phyloP scores from a whole-genome alignment of 1,140 invertebrate genomes.

The Armadillidium nasatum region DNA sequence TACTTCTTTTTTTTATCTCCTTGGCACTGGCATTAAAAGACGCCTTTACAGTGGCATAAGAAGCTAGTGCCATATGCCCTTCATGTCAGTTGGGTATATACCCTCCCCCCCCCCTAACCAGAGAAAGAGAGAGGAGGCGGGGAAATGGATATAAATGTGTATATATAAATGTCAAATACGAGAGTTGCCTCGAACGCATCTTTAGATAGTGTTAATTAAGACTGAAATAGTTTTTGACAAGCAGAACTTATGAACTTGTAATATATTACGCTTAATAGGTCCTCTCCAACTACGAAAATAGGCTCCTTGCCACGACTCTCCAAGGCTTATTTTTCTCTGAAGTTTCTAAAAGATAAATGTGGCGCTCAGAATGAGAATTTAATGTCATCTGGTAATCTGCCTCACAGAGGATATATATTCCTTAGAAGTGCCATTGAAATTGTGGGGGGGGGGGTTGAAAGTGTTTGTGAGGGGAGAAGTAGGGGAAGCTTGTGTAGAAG shows the following conservation, averaged over 20 bases:
- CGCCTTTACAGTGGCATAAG: neutral
- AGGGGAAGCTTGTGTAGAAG: too few species aligned
- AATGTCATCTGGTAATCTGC: constrained; percentile 9
- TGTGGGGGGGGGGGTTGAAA: neutral
- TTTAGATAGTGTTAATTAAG: constrained; percentile 11
- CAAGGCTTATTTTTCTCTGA: neutral
- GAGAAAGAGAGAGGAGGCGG: neutral
- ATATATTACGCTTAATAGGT: constrained; percentile 8
- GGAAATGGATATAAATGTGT: too few species aligned
- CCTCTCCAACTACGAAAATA: neutral
- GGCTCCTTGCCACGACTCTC: neutral
- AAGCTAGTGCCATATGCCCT: constrained; percentile 7
- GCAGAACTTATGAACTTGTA: neutral
- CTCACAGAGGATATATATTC: constrained; percentile 7
- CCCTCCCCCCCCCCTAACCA: neutral
- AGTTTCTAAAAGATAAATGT: constrained; percentile 6
- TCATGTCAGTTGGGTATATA: neutral
- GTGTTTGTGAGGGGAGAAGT: neutral
- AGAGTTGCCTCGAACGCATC: neutral
- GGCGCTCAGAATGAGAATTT: constrained; percentile 3
- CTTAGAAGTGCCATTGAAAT: constrained; percentile 1
- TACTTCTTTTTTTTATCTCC: neutral
- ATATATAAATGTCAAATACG: neutral
- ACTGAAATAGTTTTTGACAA: constrained; percentile 11
- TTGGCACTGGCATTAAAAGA: constrained; percentile 6